A percentile compares a stretch with the other conserved stretches of the same genome.
Conservation (phyloP, 2,797 vertebrate genomes). For the Hafferia zeledoni region DNA sequence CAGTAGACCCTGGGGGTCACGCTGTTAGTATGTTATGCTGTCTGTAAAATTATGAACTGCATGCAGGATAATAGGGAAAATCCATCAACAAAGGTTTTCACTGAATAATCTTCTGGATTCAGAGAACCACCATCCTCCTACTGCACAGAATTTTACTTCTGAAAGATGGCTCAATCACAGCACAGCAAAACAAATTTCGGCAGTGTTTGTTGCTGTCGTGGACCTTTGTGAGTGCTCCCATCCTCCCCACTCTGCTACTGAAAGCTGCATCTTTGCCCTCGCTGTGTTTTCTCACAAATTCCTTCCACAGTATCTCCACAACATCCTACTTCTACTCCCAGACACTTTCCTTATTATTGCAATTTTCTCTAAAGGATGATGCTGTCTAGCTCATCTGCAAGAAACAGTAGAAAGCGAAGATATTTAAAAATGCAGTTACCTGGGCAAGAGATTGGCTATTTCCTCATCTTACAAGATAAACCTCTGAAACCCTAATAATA, state of each 20-base stretch:
- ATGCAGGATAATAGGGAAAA: background rate
- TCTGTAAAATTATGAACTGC: background rate
- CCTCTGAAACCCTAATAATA: background rate
- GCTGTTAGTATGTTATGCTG: background rate
- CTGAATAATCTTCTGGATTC: background rate
- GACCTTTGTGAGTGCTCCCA: background rate
- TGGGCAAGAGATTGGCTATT: background rate
- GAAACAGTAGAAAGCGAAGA: background rate
- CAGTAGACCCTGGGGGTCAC: background rate
- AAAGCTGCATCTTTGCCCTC: background rate
- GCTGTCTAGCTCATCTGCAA: background rate
- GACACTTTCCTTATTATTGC: background rate
- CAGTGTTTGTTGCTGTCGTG: background rate
- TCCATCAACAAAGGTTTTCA: background rate
- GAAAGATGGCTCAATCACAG: background rate
- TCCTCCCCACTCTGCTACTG: background rate
- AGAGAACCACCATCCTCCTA: background rate
- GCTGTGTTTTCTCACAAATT: background rate
- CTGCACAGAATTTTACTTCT: background rate
- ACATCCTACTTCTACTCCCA: background rate
- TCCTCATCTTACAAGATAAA: background rate
- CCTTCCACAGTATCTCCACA: background rate
- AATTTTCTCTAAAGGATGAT: background rate
- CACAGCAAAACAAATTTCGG: background rate
- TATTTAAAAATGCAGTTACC: background rate